A percentile compares a stretch with the other conserved stretches of the same genome.
Evolutionary conservation across 2,113 vertebrate genomes (phyloP).

Genomic region (Sphaerodactylus townsendi): DNA sequence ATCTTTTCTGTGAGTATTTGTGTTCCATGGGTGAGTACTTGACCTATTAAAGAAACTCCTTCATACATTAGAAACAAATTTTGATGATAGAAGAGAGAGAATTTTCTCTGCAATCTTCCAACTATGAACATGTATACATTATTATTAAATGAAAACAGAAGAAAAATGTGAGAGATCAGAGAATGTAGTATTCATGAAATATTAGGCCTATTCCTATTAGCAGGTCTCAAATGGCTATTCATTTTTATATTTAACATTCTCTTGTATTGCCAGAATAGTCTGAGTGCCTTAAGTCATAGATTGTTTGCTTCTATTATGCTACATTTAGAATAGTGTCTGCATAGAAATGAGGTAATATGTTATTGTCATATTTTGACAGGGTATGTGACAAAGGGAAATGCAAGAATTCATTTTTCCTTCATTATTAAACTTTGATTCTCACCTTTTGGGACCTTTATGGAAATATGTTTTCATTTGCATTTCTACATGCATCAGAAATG

Average conservation of each 20-base stretch:
- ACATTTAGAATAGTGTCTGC: slow-evolving; percentile 43
- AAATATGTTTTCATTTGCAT: slow-evolving; percentile 52
- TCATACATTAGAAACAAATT: slow-evolving; percentile 10
- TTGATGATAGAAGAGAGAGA: slow-evolving; percentile 34
- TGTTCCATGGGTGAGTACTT: not conserved
- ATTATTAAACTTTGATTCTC: slow-evolving; percentile 45
- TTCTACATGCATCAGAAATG: slow-evolving; percentile 23
- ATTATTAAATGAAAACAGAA: slow-evolving; percentile 38
- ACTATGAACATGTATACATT: slow-evolving; percentile 9
- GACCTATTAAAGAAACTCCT: slow-evolving; percentile 14
- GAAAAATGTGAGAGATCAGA: slow-evolving; percentile 25
- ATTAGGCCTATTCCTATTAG: slow-evolving; percentile 15
- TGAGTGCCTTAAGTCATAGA: slow-evolving; percentile 20
- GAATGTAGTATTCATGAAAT: slow-evolving; percentile 32
- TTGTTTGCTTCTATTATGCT: slow-evolving; percentile 44
- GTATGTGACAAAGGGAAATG: slow-evolving; percentile 48
- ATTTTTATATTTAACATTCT: slow-evolving; percentile 16
- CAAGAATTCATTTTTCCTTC: slow-evolving; percentile 53
- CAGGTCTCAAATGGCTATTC: slow-evolving; percentile 23
- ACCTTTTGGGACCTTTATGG: slow-evolving; percentile 34
- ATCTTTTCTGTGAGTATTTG: slow-evolving; percentile 21
- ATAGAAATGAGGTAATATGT: slow-evolving; percentile 51
- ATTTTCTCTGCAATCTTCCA: not conserved
- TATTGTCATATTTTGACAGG: slow-evolving; percentile 49
- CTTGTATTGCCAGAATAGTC: slow-evolving; percentile 38